phyloP scores from a whole-genome alignment of 2,113 vertebrate species.

The Oreocharis arfaki region DNA sequence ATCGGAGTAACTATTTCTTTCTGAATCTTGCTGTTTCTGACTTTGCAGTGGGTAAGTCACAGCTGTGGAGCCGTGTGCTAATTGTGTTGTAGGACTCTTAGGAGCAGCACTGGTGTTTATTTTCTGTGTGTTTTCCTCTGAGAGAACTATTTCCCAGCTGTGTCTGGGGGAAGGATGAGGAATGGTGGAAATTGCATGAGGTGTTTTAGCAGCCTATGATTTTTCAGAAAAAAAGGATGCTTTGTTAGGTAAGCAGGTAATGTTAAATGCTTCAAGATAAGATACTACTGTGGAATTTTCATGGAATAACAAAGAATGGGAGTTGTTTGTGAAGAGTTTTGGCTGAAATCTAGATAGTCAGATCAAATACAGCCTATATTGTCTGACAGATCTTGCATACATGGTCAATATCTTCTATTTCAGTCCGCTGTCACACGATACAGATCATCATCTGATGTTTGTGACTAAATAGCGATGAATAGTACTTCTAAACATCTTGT shows the following conservation, averaged over 20 bases:
- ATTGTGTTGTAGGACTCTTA: neutral
- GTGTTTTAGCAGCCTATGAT: neutral
- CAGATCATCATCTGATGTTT: neutral
- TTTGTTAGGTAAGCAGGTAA: neutral
- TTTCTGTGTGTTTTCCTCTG: conserved; percentile 54
- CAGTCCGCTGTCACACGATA: neutral
- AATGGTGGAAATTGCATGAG: neutral
- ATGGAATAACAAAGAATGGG: neutral
- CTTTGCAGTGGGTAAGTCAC: conserved; percentile 88
- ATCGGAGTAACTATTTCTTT: conserved; percentile 85
- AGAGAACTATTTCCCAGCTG: neutral
- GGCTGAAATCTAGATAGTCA: neutral
- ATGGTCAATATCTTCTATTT: neutral
- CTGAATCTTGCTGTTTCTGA: conserved; percentile 90
- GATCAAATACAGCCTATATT: neutral
- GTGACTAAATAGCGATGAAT: neutral
- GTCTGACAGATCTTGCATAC: neutral
- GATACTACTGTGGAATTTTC: neutral
- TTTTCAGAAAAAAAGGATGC: neutral
- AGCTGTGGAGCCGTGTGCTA: neutral
- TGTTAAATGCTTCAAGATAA: neutral
- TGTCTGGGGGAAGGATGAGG: no score
- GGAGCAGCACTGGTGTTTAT: neutral
- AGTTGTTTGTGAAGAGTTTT: neutral
- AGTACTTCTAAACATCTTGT: neutral